Evolutionary conservation across 2,888 invertebrate genomes (phyloP).

Genomic region (Sphaerophoria taeniata): DNA sequence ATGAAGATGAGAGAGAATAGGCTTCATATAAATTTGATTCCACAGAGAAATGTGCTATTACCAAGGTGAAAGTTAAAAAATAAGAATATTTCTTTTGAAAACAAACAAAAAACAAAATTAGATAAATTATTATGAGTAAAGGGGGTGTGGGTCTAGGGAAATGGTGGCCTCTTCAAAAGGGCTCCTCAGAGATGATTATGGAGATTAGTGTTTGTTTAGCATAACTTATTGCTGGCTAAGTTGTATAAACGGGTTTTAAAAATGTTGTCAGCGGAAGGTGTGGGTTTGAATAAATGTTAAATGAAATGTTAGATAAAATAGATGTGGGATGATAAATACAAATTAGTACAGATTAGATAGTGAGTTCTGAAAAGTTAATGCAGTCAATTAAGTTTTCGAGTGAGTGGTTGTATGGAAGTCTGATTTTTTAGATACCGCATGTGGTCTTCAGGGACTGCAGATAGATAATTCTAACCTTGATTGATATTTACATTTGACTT

Average conservation of each 20-base stretch:
- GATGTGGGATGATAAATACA: background rate
- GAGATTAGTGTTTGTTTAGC: background rate
- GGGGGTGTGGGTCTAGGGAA: background rate
- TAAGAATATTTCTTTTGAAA: background rate
- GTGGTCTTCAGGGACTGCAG: too few relatives aligned
- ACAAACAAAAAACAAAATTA: background rate
- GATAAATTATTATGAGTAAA: conserved; percentile 4
- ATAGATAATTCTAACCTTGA: too few relatives aligned
- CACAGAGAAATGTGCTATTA: background rate
- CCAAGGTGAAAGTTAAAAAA: conserved; percentile 39
- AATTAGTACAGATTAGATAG: too few relatives aligned
- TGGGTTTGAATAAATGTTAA: background rate
- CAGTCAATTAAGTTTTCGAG: too few relatives aligned
- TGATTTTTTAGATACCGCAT: too few relatives aligned
- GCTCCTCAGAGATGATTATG: background rate
- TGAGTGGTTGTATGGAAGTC: too few relatives aligned
- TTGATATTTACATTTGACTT: too few relatives aligned
- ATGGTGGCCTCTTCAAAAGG: background rate
- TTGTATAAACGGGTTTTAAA: conserved; percentile 9
- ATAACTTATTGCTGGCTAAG: background rate
- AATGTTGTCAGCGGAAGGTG: background rate
- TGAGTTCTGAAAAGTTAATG: too few relatives aligned
- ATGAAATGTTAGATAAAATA: background rate
- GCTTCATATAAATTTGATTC: conserved; percentile 4
- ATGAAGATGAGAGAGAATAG: too few relatives aligned